phyloP scores from a whole-genome alignment of 2,797 vertebrate genomes.

The Apodemus agrarius region DNA sequence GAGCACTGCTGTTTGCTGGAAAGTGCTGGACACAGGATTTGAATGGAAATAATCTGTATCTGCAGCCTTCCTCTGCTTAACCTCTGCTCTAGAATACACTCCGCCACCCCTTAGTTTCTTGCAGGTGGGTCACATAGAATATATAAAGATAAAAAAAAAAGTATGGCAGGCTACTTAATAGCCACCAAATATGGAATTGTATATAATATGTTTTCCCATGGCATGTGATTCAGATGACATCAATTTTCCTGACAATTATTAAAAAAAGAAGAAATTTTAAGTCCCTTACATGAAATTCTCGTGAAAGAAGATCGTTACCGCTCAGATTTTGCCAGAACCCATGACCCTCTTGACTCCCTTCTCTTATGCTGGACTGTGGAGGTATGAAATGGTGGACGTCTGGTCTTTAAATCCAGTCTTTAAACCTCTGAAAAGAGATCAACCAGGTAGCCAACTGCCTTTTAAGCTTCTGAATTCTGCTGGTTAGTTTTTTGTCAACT shows the following conservation, averaged over 20 bases:
- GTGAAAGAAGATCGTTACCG: background rate
- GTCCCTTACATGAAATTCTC: background rate
- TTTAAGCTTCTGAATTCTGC: background rate
- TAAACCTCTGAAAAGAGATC: background rate
- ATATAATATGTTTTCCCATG: background rate
- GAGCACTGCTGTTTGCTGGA: background rate
- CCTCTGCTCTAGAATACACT: background rate
- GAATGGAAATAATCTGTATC: background rate
- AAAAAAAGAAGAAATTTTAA: background rate
- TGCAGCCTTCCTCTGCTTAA: rapidly evolving
- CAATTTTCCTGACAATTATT: background rate
- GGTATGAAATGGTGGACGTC: background rate
- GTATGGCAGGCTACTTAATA: background rate
- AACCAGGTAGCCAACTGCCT: background rate
- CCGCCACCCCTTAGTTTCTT: background rate
- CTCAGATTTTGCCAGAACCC: background rate
- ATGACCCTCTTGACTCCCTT: background rate
- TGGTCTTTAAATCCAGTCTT: background rate
- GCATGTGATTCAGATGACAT: background rate
- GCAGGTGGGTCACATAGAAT: background rate
- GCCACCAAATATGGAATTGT: background rate
- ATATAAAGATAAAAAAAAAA: background rate
- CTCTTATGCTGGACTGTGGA: background rate
- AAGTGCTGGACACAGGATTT: background rate
- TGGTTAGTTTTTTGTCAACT: background rate